Percentiles rank a stretch among this genome's conserved stretches.
These are phyloP conservation scores for Ichneumon xanthorius DNA, from an alignment of 2,888 invertebrate species.

Conservation along the genomic window DNA sequence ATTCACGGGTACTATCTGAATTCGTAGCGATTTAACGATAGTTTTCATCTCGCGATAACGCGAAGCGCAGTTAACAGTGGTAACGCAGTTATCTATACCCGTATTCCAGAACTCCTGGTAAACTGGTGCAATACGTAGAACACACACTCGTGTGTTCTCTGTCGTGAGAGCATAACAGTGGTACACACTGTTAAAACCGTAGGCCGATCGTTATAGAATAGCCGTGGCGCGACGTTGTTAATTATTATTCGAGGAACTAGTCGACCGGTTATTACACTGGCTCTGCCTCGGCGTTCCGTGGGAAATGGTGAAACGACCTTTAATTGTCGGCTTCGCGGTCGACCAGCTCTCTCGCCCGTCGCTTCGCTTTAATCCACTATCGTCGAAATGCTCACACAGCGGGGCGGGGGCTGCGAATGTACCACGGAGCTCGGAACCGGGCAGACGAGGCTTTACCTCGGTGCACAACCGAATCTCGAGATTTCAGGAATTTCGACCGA, in stretches of 20 bases:
- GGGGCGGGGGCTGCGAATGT: constrained; percentile 4
- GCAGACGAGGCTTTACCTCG: constrained; percentile 12
- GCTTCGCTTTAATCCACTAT: constrained; percentile 43
- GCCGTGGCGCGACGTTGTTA: constrained; percentile 38
- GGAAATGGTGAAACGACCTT: constrained; percentile 36
- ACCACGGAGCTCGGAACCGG: constrained; percentile 11
- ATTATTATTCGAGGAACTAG: constrained; percentile 45
- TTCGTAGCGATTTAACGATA: background rate
- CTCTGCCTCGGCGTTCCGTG: constrained; percentile 20
- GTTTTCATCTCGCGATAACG: constrained; percentile 2
- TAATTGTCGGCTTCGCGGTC: constrained; percentile 33
- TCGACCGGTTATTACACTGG: constrained; percentile 31
- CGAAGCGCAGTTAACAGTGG: constrained; percentile 1
- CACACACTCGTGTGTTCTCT: background rate
- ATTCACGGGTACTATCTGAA: background rate
- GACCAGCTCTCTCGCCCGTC: constrained; percentile 24
- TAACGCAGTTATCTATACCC: constrained; percentile 8
- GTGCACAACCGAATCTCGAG: constrained; percentile 12
- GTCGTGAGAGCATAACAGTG: constrained; percentile 12
- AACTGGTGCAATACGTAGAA: constrained; percentile 6
- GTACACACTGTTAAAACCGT: constrained; percentile 29
- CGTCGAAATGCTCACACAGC: constrained; percentile 18
- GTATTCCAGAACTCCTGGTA: constrained; percentile 12
- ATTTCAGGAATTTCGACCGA: constrained; percentile 1
- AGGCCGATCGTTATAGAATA: constrained; percentile 23